Evolutionary conservation across 2,113 vertebrate genomes (phyloP), one percentile per base, ranked within the genome.

Genomic region (Eleginops maclovinus): DNA sequence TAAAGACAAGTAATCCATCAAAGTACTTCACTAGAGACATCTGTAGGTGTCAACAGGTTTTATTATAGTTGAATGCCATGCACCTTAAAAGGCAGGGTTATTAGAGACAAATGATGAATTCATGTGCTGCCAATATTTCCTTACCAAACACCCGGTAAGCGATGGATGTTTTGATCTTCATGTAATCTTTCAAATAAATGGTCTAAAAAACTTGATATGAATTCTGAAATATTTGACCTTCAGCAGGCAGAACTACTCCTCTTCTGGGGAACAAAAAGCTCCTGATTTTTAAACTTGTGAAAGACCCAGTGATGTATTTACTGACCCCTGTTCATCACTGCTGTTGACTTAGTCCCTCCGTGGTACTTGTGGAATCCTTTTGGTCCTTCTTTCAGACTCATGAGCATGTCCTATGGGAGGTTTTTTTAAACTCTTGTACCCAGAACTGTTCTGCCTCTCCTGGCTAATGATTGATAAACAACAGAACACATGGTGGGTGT

Each of bases 401-500:
- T 5, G 14, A 26, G 36, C 24, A 10, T 55, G 56, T 64, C 26
- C 0, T 61, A n/a, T 22, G 40, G 22, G 40, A 50, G 60, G 47
- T 63, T 84, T 78, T 44, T 47, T 72, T 71, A 63, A 76, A 80
- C 55, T 54, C 43, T 59, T 54, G 59, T 60, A 50, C 56, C 70
- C 73, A 71, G 24, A 67, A 54, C 66, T 50, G 22, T 47, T 68
- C 17, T 16, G 46, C 50, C 49, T 58, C 80, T 16, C 41, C 31
- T 36, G 4, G 70, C 11, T 70, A 72, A 79, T 78, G 82, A 87
- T 79, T 77, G 49, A 85, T 69, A 67, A 80, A 14, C 50, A 47
- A 19, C 26, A 66, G 51, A 59, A 70, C 68, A 58, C 64, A 60
- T 51, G 43, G 44, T 63, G 46, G 54, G 11, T 59, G 46, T 46